Conservation (phyloP, 2,113 vertebrate species). For the Heterotis niloticus region DNA sequence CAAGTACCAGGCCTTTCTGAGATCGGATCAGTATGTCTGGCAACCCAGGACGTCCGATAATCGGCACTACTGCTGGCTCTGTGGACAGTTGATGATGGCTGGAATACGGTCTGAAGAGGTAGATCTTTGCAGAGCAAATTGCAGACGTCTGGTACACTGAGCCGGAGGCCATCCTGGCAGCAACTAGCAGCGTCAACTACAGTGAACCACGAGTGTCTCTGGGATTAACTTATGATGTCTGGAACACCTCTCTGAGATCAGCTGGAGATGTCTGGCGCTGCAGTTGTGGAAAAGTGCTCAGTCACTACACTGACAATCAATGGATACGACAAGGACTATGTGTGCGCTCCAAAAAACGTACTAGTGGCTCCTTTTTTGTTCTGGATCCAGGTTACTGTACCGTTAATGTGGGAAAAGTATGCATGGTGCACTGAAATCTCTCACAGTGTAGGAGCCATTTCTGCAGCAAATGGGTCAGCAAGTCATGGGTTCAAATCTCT, state of each 20-base stretch:
- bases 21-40: conserved; percentile 6
- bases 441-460: neutral
- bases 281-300: no score
- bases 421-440: neutral
- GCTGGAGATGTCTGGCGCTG: neutral
- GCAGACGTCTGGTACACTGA: neutral
- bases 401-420: neutral
- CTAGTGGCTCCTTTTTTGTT: neutral
- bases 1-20: neutral
- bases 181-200: conserved; percentile 1
- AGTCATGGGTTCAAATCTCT: neutral
- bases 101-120: neutral
- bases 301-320: neutral
- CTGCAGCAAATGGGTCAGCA: neutral
- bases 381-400: neutral
- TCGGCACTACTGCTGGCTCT: neutral
- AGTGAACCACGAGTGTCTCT: neutral
- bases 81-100: neutral
- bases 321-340: neutral
- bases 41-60: neutral
- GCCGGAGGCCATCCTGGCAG: neutral
- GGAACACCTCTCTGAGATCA: neutral
- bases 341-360: neutral
- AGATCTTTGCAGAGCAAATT: neutral
- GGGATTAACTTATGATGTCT: neutral